phyloP scores from a whole-genome alignment of 2,797 vertebrate genomes.

The Scleropages formosus region DNA sequence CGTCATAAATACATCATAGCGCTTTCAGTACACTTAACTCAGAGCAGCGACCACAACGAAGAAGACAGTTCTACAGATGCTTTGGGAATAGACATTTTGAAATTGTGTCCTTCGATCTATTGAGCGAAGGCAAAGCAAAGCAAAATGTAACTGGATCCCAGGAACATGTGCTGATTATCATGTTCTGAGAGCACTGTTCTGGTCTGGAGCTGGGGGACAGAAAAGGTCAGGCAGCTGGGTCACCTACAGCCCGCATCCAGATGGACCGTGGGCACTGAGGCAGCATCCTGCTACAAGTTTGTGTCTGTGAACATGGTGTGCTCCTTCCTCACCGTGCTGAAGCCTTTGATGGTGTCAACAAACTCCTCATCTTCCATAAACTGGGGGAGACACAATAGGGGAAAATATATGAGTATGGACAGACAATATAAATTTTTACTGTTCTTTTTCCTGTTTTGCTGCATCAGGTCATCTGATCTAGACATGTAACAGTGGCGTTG shows the following conservation, averaged over 20 bases:
- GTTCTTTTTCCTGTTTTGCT: too few species aligned
- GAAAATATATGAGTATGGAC: neutral
- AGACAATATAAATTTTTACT: too few species aligned
- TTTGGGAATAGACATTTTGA: too few species aligned
- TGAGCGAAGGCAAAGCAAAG: neutral
- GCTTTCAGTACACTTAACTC: too few species aligned
- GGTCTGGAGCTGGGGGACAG: neutral
- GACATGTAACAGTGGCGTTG: too few species aligned
- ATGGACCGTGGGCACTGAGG: neutral
- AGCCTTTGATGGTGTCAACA: conserved; percentile 89
- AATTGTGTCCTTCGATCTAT: neutral
- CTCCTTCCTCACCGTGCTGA: conserved; percentile 94
- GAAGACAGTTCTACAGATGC: too few species aligned
- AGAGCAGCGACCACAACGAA: too few species aligned
- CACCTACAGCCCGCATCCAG: neutral
- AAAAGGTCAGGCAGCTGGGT: too few species aligned
- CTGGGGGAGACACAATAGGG: conserved; percentile 50
- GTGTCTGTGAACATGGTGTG: conserved; percentile 96
- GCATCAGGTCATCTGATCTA: too few species aligned
- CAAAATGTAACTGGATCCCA: neutral
- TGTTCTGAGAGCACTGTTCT: neutral
- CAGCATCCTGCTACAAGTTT: conserved; percentile 69
- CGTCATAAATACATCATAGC: too few species aligned
- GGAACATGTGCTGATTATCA: neutral
- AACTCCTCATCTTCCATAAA: conserved; percentile 90